Conservation (phyloP, 2,797 vertebrate species). For the Manis crassicaudata region DNA sequence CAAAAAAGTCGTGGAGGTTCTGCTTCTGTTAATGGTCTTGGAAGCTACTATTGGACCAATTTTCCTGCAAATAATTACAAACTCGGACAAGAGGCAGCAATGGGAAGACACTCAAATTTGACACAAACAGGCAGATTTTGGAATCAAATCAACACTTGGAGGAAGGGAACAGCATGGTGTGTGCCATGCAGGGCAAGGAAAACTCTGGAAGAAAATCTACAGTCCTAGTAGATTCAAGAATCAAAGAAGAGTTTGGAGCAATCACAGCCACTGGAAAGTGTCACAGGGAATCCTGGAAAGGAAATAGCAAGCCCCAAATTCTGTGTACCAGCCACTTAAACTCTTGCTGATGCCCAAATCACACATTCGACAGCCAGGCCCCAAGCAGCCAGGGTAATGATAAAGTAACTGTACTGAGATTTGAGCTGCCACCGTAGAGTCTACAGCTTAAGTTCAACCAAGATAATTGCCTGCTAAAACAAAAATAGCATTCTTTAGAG, state of each 20-base stretch:
- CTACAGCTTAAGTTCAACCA: neutral
- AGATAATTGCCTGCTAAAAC: neutral
- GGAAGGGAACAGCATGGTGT: neutral
- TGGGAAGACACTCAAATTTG: neutral
- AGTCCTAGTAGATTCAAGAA: neutral
- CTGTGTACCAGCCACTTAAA: fast-evolving
- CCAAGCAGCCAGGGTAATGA: neutral
- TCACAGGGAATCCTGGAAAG: neutral
- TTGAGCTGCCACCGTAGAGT: neutral
- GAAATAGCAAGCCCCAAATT: neutral
- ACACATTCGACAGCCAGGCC: neutral
- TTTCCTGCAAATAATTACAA: neutral
- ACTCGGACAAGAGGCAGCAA: neutral
- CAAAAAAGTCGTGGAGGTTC: neutral
- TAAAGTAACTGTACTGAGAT: neutral
- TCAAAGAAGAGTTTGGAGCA: neutral
- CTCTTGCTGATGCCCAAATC: neutral
- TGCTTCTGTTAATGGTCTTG: neutral
- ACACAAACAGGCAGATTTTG: neutral
- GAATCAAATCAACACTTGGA: neutral
- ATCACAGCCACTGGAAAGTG: neutral
- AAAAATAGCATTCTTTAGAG: neutral
- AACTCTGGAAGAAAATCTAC: neutral
- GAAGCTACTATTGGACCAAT: neutral
- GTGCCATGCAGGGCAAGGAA: neutral